Evolutionary conservation across 2,113 vertebrate genomes (phyloP).

Genomic region (Macroglossus sobrinus): DNA sequence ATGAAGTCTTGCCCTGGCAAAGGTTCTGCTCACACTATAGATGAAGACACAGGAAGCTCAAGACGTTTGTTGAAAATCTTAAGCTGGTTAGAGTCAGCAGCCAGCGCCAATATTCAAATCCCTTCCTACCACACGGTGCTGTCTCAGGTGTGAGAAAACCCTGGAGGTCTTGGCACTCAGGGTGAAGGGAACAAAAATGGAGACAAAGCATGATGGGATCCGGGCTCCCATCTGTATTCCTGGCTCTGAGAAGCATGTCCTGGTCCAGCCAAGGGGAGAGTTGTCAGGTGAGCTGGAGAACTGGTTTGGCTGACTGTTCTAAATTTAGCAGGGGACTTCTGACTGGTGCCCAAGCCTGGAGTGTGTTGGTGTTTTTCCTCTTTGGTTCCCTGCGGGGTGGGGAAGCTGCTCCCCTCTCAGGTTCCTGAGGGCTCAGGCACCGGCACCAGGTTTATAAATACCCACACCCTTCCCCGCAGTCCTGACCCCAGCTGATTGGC

Average conservation of each 20-base stretch:
- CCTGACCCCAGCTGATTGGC: neutral
- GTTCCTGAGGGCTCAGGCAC: conserved; percentile 45
- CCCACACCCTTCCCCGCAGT: neutral
- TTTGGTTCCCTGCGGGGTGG: conserved; percentile 32
- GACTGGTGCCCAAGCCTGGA: conserved; percentile 32
- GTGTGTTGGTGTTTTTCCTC: conserved; percentile 61
- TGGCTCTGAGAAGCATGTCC: neutral
- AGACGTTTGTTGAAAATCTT: neutral
- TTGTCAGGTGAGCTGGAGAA: neutral
- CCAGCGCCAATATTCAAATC: neutral
- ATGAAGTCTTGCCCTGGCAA: neutral
- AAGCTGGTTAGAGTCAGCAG: neutral
- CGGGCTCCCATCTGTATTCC: neutral
- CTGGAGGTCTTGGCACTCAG: neutral
- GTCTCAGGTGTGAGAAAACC: neutral
- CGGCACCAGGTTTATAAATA: conserved; percentile 66
- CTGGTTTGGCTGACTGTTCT: conserved; percentile 58
- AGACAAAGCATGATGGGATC: neutral
- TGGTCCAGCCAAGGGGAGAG: neutral
- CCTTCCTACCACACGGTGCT: fast-evolving
- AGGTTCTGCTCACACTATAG: neutral
- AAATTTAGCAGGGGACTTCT: conserved; percentile 69
- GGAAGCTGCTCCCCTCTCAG: conserved; percentile 46
- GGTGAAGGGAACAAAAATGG: neutral
- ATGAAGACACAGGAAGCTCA: neutral